Evolutionary conservation across 1,140 invertebrate genomes (phyloP).

Genomic region (Drosophila persimilis): DNA sequence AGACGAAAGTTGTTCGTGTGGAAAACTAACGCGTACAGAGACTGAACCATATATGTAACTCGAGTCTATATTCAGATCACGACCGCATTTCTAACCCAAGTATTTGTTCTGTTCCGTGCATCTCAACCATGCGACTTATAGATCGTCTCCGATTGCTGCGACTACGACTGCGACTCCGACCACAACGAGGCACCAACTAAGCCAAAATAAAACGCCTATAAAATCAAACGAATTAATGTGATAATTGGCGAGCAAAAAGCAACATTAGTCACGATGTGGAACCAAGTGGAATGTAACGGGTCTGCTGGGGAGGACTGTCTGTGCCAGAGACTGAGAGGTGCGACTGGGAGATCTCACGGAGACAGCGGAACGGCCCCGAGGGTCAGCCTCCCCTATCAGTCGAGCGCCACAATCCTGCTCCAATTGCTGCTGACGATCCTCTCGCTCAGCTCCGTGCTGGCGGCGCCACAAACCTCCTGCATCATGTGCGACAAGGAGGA

Average conservation of each 20-base stretch:
- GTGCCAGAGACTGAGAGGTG: conserved; percentile 20
- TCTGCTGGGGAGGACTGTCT: conserved; percentile 16
- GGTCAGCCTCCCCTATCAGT: conserved; percentile 27
- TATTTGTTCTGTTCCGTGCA: conserved; percentile 22
- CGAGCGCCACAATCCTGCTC: conserved; percentile 36
- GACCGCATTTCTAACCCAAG: conserved; percentile 55
- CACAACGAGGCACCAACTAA: conserved; percentile 29
- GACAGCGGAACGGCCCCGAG: neutral
- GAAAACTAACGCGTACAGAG: conserved; percentile 37
- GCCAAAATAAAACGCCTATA: conserved; percentile 37
- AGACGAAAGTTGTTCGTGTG: conserved; percentile 41
- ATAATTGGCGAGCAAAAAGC: conserved; percentile 41
- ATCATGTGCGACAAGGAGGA: conserved; percentile 75
- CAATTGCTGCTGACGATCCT: conserved; percentile 45
- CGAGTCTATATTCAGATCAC: conserved; percentile 45
- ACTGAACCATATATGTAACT: conserved; percentile 31
- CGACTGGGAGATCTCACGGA: conserved; percentile 9
- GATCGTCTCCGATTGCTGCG: conserved; percentile 57
- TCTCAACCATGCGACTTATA: conserved; percentile 44
- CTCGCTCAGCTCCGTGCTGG: conserved; percentile 20
- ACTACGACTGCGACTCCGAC: conserved; percentile 11
- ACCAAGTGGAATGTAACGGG: conserved; percentile 7
- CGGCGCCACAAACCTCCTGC: conserved; percentile 68
- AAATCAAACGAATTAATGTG: conserved; percentile 57
- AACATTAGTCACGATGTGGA: conserved; percentile 30